A percentile compares a stretch with the other conserved stretches of the same genome.
Conservation (phyloP, 2,797 vertebrate species). For the Acanthis flammea region DNA sequence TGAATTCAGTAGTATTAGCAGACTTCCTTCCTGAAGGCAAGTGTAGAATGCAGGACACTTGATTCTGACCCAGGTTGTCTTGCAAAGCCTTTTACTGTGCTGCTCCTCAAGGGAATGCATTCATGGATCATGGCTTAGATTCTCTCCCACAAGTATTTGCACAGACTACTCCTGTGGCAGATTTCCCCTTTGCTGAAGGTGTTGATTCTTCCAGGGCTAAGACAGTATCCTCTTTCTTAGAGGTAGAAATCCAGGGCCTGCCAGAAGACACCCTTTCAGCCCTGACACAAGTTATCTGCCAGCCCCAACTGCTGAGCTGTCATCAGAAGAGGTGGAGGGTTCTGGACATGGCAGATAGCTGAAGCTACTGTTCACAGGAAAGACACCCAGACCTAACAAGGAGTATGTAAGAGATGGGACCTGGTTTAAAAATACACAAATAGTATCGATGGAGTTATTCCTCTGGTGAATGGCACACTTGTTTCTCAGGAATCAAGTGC, state of each 20-base stretch:
- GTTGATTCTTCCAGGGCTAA: neutral
- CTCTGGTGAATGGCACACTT: neutral
- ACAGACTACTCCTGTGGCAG: neutral
- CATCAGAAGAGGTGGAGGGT: neutral
- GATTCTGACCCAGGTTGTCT: neutral
- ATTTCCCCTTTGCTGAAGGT: neutral
- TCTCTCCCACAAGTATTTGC: neutral
- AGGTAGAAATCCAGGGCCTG: neutral
- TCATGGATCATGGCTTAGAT: neutral
- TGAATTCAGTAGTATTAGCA: neutral
- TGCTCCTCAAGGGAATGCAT: neutral
- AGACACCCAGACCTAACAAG: neutral
- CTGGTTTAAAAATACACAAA: neutral
- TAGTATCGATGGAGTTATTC: neutral
- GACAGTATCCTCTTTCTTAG: neutral
- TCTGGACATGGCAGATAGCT: neutral
- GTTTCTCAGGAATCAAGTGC: neutral
- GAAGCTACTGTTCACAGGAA: neutral
- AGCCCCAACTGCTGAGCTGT: neutral
- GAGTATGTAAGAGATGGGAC: neutral
- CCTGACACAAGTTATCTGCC: neutral
- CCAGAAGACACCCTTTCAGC: neutral
- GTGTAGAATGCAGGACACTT: neutral
- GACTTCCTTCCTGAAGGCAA: neutral
- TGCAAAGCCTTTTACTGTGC: neutral